Evolutionary conservation across 2,888 invertebrate genomes (phyloP).

Genomic region (Drosophila cognata): DNA sequence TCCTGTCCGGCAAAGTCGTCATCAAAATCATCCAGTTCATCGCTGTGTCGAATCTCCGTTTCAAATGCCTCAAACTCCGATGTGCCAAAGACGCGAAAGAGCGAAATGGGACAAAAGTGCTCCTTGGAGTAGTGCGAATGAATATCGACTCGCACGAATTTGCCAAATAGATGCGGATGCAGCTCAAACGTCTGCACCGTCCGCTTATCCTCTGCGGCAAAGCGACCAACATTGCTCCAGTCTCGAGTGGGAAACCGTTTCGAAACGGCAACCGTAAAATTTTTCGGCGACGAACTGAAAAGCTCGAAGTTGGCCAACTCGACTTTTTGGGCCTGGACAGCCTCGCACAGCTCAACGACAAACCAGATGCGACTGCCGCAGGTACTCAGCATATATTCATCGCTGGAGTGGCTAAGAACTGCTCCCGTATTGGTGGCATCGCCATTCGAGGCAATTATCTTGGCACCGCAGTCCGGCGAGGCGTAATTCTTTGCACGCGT

Average conservation of each 20-base stretch:
- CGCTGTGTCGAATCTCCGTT: slow-evolving; percentile 90
- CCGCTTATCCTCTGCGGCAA: slow-evolving; percentile 94
- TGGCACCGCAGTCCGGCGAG: slow-evolving; percentile 98
- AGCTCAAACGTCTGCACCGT: slow-evolving; percentile 94
- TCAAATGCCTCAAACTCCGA: slow-evolving; percentile 96
- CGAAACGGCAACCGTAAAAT: slow-evolving; percentile 94
- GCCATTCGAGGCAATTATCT: slow-evolving; percentile 95
- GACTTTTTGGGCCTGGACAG: slow-evolving; percentile 97
- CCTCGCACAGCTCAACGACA: slow-evolving; percentile 98
- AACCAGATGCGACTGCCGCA: slow-evolving; percentile 98
- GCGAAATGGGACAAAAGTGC: slow-evolving; percentile 98
- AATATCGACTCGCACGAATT: slow-evolving; percentile 95
- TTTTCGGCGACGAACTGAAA: slow-evolving; percentile 98
- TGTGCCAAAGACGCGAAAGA: slow-evolving; percentile 96
- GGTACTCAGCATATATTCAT: slow-evolving; percentile 99
- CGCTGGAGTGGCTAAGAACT: slow-evolving; percentile 94
- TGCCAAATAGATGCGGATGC: slow-evolving; percentile 92
- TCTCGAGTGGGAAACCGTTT: slow-evolving; percentile 96
- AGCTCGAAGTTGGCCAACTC: slow-evolving; percentile 99
- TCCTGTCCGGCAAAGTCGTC: slow-evolving; percentile 85
- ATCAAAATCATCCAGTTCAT: slow-evolving; percentile 89
- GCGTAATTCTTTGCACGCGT: slow-evolving; percentile 97
- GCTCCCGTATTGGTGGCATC: slow-evolving; percentile 95
- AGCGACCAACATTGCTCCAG: slow-evolving; percentile 95
- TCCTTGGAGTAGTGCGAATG: slow-evolving; percentile 97